Conservation (phyloP, 1,140 invertebrate species). For the Cherax quadricarinatus region DNA sequence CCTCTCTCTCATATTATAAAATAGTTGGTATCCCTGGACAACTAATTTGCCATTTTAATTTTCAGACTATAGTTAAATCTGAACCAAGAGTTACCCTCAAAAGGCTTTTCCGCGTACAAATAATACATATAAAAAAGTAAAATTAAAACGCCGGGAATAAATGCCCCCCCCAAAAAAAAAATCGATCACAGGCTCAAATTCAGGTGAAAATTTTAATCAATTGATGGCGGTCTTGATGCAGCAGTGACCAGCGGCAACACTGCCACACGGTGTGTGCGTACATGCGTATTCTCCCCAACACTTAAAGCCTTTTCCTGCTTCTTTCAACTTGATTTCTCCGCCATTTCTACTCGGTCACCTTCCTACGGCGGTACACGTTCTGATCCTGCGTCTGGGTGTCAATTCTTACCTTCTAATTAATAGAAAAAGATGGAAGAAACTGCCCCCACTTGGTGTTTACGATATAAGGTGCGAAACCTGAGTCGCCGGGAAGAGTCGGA, state of each 20-base stretch:
- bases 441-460: constrained; percentile 62
- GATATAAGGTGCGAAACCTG: constrained; percentile 41
- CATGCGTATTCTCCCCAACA: constrained; percentile 52
- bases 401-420: constrained; percentile 52
- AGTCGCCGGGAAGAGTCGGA: background rate
- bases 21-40: background rate
- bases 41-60: background rate
- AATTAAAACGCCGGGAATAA: too few species aligned
- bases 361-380: background rate
- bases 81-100: background rate
- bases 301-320: background rate
- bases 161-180: too few species aligned
- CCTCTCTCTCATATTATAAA: background rate
- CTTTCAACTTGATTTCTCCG: background rate
- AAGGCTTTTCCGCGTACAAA: too few species aligned
- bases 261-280: constrained; percentile 59
- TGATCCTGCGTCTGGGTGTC: too few species aligned
- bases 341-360: background rate
- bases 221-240: background rate
- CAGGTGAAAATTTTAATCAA: background rate
- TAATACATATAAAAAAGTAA: too few species aligned
- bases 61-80: background rate
- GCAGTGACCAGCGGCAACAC: constrained; percentile 47
- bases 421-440: constrained; percentile 65
- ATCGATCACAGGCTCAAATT: too few species aligned